Conservation (phyloP, 1,140 invertebrate species). For the Pantala flavescens region DNA sequence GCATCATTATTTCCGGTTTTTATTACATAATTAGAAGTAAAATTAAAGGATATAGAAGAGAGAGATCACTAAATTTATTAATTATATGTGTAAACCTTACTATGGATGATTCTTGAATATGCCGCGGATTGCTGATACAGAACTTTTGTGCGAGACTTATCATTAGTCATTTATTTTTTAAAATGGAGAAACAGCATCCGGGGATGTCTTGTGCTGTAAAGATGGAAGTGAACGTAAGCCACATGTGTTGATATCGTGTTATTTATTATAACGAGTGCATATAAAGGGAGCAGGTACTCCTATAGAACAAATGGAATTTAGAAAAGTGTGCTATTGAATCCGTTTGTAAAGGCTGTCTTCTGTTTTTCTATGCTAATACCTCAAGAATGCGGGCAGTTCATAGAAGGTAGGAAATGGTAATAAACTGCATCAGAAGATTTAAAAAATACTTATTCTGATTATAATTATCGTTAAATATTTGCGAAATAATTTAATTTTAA, state of each 20-base stretch:
- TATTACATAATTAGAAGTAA: too few relatives aligned
- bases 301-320: background rate
- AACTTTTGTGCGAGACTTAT: background rate
- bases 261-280: background rate
- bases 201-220: background rate
- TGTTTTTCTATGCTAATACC: background rate
- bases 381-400: background rate
- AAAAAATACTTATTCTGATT: too few relatives aligned
- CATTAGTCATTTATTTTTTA: slow-evolving; percentile 5
- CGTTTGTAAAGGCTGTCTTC: background rate
- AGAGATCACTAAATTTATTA: too few relatives aligned
- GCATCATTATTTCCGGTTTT: too few relatives aligned
- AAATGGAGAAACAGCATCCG: slow-evolving; percentile 8
- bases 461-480: too few relatives aligned
- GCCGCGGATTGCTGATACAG: too few relatives aligned
- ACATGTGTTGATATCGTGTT: slow-evolving; percentile 9
- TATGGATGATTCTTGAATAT: too few relatives aligned
- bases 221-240: background rate
- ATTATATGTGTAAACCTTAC: too few relatives aligned
- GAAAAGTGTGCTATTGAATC: background rate
- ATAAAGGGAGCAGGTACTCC: background rate
- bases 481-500: too few relatives aligned
- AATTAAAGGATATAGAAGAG: too few relatives aligned
- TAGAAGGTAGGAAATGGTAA: background rate
- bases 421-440: too few relatives aligned